Base-by-base conservation (phyloP, 2,113 vertebrate species). In the Hucho hucho region DNA sequence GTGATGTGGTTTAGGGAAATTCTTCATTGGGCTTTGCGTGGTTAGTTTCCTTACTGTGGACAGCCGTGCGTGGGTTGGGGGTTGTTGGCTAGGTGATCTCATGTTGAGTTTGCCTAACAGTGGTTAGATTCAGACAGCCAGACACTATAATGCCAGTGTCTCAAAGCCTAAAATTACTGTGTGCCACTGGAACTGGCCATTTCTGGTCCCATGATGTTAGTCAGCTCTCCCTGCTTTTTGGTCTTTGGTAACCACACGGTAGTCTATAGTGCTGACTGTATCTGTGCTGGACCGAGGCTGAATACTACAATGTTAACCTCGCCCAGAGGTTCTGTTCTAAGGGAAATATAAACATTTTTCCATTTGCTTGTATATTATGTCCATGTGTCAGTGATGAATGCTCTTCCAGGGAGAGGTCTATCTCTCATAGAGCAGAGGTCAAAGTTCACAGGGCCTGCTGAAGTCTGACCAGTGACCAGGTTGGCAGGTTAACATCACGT, bases 91-190 rank as follows among this genome's bases (percentile, higher is more conserved):
- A 87, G 83, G 83, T 90, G 90, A 92, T 88, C 87, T 91, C 83
- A 88, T 53, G 89, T 85, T 78, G 87, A 85, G 86, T 87, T 89
- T 91, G 80, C 81, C 90, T 88, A 43, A 72, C 83, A 85, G 88
- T 85, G 84, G 88, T 87, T 84, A 80, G 69, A 84, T 89, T 86
- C 86, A 91, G 88, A 92, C 86, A 86, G 87, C 87, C 89, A 92
- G 88, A 91, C 90, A 91, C 87, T 81, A 84, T 87, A 88, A 92
- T 90, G 86, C 86, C 89, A 88, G 87, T 85, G 86, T 87, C 84
- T 88, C 84, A 84, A 87, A 87, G 87, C 86, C 90, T 80, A 84
- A 88, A 90, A 92, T 92, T 83, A 90, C 84, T 70, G 86, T 86
- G 83, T 90, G 86, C 82, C 86, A 83, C 74, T 87, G 80, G 79